Evolutionary conservation across 2,797 vertebrate species (phyloP).

Genomic region (Falco columbarius): DNA sequence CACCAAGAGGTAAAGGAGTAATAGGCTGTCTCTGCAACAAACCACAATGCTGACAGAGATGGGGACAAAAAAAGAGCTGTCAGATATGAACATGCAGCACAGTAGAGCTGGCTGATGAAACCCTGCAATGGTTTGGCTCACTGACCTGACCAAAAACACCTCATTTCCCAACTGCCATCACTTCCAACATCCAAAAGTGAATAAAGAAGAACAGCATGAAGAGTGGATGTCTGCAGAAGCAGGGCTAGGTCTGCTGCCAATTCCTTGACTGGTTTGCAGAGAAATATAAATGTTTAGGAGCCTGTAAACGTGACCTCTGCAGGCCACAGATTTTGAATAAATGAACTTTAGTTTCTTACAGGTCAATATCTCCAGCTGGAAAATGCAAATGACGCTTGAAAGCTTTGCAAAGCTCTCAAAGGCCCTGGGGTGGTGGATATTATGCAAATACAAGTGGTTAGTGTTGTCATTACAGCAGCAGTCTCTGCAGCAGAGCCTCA

Average conservation of each 20-base stretch:
- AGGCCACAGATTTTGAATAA: not conserved
- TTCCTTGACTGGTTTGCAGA: not conserved
- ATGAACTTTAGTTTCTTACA: not conserved
- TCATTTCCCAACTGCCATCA: not conserved
- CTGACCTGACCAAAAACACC: not conserved
- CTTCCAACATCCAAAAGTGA: not conserved
- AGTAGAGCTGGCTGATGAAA: not conserved
- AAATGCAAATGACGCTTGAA: not conserved
- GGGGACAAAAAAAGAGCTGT: not conserved
- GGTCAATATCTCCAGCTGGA: not conserved
- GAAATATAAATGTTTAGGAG: not conserved
- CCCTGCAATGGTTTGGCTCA: not conserved
- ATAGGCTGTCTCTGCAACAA: not conserved
- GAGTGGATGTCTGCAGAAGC: not conserved
- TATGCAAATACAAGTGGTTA: not conserved
- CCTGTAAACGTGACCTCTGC: not conserved
- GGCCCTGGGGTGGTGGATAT: not conserved
- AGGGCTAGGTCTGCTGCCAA: not conserved
- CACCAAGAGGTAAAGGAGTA: not conserved
- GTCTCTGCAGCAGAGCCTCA: not conserved
- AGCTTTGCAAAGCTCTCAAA: not conserved
- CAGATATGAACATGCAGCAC: not conserved
- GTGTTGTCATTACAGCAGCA: not conserved
- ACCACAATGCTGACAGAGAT: not conserved
- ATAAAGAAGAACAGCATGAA: not conserved